Evolutionary conservation across 2,113 vertebrate genomes (phyloP), one percentile per base, ranked within the genome.

Genomic region (Halcyon malimbica): DNA sequence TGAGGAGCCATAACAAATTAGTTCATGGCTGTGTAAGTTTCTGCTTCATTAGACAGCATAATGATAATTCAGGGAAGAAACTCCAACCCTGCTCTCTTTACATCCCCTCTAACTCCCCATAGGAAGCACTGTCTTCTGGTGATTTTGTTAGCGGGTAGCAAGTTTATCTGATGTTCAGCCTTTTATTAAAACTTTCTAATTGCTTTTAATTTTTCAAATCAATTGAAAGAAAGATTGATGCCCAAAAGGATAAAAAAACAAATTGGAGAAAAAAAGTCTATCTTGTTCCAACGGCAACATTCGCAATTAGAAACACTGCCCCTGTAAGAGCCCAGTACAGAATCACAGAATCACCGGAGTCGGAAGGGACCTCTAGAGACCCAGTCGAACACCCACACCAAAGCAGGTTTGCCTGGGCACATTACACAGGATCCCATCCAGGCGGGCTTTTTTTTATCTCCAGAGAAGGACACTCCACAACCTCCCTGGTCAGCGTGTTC

Each of bases 1-100:
- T 83, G 97, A 97, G 97, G 68, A 97, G 91, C 76, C 62, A 73
- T 64, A 92, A 92, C 84, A 96, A 97, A 97, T 97, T 96, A 96
- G 80, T 96, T 94, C 94, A 93, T 87, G 95, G 94, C 90, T 95
- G 83, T 94, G 85, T 96, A 96, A 96, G 90, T 95, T 96, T 95
- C 96, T 96, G 96, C 95, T 97, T 97, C 97, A 96, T 97, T 97
- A 96, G 79, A 89, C 93, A 94, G 73, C 29, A 63, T 89, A 95
- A 93, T 89, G 89, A 90, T 93, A 96, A 97, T 83, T 94, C 92
- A 92, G 77, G 60, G 65, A 91, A 94, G 79, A 94, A 81, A 76
- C 75, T 96, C 59, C 83, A 88, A 65, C 44, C 33, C 68, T 48
- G 74, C 37, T 85, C 68, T 74, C 92, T 85, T 70, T 42, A 65